Evolutionary conservation across 2,113 vertebrate species (phyloP).

Genomic region (Alces alces): DNA sequence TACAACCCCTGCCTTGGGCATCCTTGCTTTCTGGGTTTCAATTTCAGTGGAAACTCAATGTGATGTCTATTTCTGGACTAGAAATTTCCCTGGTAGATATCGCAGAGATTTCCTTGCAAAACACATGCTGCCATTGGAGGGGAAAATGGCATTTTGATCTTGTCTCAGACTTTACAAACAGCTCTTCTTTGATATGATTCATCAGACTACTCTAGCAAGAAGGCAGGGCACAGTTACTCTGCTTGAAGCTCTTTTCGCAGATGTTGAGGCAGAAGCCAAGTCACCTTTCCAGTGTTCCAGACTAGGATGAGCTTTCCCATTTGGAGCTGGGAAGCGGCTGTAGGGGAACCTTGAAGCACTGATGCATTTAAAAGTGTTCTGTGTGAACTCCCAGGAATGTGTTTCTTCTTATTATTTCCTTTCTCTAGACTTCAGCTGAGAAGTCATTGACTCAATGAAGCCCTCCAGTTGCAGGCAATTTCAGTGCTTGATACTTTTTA

Average conservation of each 20-base stretch:
- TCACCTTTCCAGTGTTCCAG: not conserved
- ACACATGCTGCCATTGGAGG: not conserved
- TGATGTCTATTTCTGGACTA: conserved; percentile 44
- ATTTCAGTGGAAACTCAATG: conserved; percentile 33
- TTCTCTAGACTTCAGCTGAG: not conserved
- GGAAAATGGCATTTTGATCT: conserved; percentile 49
- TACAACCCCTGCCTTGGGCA: conserved; percentile 4
- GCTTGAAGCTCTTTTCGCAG: not conserved
- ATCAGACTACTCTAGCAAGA: not conserved
- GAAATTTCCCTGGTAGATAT: conserved; percentile 19
- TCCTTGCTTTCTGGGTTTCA: conserved; percentile 55
- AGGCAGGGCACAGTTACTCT: not conserved
- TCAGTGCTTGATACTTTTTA: not conserved
- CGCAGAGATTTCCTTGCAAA: conserved; percentile 44
- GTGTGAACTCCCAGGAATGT: not conserved
- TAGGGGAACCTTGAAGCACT: not conserved
- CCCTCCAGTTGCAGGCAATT: not conserved
- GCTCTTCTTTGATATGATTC: conserved; percentile 32
- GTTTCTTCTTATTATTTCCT: not conserved
- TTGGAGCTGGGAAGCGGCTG: not conserved
- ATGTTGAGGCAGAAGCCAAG: not conserved
- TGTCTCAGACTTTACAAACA: conserved; percentile 49
- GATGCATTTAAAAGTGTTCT: not conserved
- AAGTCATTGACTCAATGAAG: not conserved
- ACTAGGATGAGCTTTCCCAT: not conserved